phyloP scores from a whole-genome alignment of 2,888 invertebrate genomes.

The Nebria brevicollis region DNA sequence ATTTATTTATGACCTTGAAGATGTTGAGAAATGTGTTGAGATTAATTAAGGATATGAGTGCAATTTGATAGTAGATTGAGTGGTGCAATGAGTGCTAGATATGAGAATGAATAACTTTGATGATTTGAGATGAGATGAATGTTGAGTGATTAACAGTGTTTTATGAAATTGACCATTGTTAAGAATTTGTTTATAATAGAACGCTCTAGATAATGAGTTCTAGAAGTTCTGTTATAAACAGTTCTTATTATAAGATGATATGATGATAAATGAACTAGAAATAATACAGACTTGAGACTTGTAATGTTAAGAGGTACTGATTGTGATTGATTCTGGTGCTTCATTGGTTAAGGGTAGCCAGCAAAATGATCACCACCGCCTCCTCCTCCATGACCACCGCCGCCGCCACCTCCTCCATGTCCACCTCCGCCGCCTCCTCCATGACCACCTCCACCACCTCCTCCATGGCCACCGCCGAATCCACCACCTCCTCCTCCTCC shows the following conservation, averaged over 20 bases:
- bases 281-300: slow-evolving; percentile 26
- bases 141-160: not conserved
- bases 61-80: too few relatives aligned
- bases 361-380: not conserved
- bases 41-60: too few relatives aligned
- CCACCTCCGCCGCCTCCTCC: slow-evolving; percentile 43
- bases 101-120: slow-evolving; percentile 20
- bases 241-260: not conserved
- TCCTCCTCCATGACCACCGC: slow-evolving; percentile 33
- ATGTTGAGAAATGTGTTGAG: too few relatives aligned
- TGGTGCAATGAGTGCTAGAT: not conserved
- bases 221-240: not conserved
- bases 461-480: slow-evolving; percentile 43
- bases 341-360: not conserved
- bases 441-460: slow-evolving; percentile 25
- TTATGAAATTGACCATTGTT: slow-evolving; percentile 11
- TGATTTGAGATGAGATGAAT: slow-evolving; percentile 26
- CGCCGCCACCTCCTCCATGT: slow-evolving; percentile 45
- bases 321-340: not conserved
- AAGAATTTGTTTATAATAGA: not conserved
- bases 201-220: not conserved
- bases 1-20: too few relatives aligned
- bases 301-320: slow-evolving; percentile 11
- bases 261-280: slow-evolving; percentile 19
- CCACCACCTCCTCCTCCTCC: slow-evolving; percentile 11